Evolutionary conservation across 2,797 vertebrate species (phyloP), one percentile per base, ranked within the genome.

Genomic region (Sebastes diploproa): DNA sequence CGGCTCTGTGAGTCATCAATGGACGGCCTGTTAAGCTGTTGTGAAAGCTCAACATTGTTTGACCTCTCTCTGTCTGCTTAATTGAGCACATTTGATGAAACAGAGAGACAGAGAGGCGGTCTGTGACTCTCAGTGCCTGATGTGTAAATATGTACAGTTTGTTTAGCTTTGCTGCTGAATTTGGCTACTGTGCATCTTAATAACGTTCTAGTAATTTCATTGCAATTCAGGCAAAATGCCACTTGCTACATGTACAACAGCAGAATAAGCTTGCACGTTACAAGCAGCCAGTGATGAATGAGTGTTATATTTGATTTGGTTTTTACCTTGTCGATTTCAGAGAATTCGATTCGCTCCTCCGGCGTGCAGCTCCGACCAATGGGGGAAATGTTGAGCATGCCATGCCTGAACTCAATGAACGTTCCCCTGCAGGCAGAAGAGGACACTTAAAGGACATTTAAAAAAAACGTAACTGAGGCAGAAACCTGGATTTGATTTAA

Each of bases 381-480:
- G 59, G 98, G 98, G 0, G 97, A 99, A 90, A 99, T 95, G 93
- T 99, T 99, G 75, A 99, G 89, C 97, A 98, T 99, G 50, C 98
- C 98, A 0, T 97, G 99, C 83, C 98, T 97, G 93, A 99, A 99
- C 94, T 99, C 98, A 0, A 99, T 99, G 92, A 99, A 99, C 1
- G 98, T 99, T 54, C 98, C 98, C n/a, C 98, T 99, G 92, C 42
- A 78, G 18, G 20, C 6, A 58, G 16, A 78, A 69, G 34, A 1
- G 25, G 27, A 63, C 0, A 4, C 2, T 75, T 54, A 61, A 36
- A 54, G 5, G n/a, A 52, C 12, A 32, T 5, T 7, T 1, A 7
- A 10, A 16, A 25, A 34, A 52, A 32, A 54, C 2, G 14, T 9
- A 13, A 32, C 8, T 16, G 29, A 58, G 1, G 25, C 7, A 52